Percentiles rank a stretch among this genome's conserved stretches.
Conservation (phyloP, 2,113 vertebrate species). For the Psilopsiagon aymara region DNA sequence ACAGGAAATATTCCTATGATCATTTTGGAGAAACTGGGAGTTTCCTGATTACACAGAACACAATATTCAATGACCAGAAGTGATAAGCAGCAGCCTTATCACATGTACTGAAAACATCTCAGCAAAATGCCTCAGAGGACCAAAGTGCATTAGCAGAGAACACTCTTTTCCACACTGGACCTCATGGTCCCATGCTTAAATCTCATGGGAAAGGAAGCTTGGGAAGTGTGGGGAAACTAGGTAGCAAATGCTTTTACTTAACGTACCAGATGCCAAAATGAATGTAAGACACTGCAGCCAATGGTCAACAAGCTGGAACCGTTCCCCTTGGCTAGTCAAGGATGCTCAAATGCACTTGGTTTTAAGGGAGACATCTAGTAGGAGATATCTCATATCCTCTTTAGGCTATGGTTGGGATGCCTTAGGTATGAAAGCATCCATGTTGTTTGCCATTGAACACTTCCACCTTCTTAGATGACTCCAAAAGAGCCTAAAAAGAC, state of each 20-base stretch:
- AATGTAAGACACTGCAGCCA: not conserved
- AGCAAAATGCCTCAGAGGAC: not conserved
- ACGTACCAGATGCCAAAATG: not conserved
- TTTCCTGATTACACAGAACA: not conserved
- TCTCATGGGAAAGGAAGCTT: not conserved
- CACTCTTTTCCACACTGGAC: not conserved
- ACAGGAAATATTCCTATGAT: not conserved
- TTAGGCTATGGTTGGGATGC: not conserved
- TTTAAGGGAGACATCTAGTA: not conserved
- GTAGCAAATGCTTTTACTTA: not conserved
- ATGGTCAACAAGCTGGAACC: not conserved
- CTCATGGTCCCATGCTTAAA: not conserved
- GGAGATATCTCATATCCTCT: not conserved
- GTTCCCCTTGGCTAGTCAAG: not conserved
- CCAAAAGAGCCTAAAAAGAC: not conserved
- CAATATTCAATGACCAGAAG: not conserved
- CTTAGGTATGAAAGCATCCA: not conserved
- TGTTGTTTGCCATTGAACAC: not conserved
- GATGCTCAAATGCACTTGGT: not conserved
- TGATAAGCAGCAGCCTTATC: not conserved
- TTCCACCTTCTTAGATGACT: not conserved
- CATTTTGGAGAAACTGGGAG: not conserved
- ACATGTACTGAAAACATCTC: not conserved
- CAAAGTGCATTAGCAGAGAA: fast-evolving
- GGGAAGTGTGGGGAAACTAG: not conserved